phyloP scores from a whole-genome alignment of 2,797 vertebrate species.

The Chiloscyllium punctatum region DNA sequence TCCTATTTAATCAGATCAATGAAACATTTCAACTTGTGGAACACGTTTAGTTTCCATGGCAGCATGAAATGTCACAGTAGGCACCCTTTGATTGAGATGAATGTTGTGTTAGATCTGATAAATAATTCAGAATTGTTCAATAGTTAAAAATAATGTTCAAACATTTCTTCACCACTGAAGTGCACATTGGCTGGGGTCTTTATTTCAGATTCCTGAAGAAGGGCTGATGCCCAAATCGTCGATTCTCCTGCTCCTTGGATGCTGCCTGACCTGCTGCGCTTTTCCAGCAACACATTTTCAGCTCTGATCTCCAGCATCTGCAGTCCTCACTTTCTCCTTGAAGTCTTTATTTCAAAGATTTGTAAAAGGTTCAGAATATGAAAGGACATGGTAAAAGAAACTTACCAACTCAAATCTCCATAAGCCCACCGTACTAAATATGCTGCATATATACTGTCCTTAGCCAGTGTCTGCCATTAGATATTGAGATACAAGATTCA shows the following conservation, averaged over 20 bases:
- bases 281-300: too few relatives aligned
- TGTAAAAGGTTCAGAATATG: not conserved
- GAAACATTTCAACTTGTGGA: conserved; percentile 9
- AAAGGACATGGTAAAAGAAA: not conserved
- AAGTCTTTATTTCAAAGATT: not conserved
- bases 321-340: too few relatives aligned
- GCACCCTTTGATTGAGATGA: not conserved
- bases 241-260: too few relatives aligned
- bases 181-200: not conserved
- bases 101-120: not conserved
- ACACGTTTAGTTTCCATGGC: conserved; percentile 19
- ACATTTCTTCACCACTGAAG: not conserved
- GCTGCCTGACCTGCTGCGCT: too few relatives aligned
- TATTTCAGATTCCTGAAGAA: too few relatives aligned
- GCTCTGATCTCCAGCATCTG: too few relatives aligned
- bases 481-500: not conserved
- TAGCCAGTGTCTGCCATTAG: not conserved
- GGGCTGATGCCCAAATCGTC: too few relatives aligned
- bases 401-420: not conserved
- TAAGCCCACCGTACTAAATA: not conserved
- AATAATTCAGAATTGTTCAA: conserved; percentile 10
- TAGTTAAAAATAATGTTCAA: not conserved
- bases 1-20: not conserved
- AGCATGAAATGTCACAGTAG: conserved; percentile 7
- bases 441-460: not conserved